Percentiles rank a stretch among this genome's conserved stretches.
These are phyloP conservation scores for Orthosia gracilis DNA, from an alignment of 2,888 invertebrate genomes.

Conservation along the genomic window DNA sequence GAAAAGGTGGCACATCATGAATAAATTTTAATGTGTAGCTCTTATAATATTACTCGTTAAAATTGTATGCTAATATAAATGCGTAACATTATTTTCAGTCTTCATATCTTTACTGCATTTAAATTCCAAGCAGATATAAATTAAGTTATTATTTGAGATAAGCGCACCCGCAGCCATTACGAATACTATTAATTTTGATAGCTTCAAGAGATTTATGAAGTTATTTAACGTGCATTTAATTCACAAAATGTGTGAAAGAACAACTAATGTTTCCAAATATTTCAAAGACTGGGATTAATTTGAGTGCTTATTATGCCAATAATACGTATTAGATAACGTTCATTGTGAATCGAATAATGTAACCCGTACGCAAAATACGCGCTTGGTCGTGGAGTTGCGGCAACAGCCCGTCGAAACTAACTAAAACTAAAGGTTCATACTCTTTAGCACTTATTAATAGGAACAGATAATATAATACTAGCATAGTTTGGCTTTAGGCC, in stretches of 20 bases:
- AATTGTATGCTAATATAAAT: slow-evolving; percentile 9
- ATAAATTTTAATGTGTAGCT: neutral
- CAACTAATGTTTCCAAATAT: slow-evolving; percentile 23
- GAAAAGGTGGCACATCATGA: slow-evolving; percentile 11
- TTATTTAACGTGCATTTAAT: slow-evolving; percentile 37
- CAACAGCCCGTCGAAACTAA: too few relatives aligned
- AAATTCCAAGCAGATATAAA: slow-evolving; percentile 43
- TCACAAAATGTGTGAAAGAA: slow-evolving; percentile 19
- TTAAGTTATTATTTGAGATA: slow-evolving; percentile 47
- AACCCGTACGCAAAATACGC: too few relatives aligned
- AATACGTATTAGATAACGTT: neutral
- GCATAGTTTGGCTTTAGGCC: neutral
- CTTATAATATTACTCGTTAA: neutral
- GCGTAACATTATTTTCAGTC: slow-evolving; percentile 10
- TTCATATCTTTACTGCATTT: slow-evolving; percentile 29
- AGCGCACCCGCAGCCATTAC: slow-evolving; percentile 33
- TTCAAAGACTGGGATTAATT: neutral
- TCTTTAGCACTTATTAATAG: too few relatives aligned
- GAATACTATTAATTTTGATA: slow-evolving; percentile 43
- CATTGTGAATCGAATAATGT: too few relatives aligned
- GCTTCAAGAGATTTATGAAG: slow-evolving; percentile 43
- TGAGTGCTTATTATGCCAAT: neutral
- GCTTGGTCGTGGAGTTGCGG: too few relatives aligned
- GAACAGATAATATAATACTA: too few relatives aligned
- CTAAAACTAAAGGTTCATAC: too few relatives aligned